phyloP scores from a whole-genome alignment of 2,888 invertebrate species.

The Rhorus exstirpatorius region DNA sequence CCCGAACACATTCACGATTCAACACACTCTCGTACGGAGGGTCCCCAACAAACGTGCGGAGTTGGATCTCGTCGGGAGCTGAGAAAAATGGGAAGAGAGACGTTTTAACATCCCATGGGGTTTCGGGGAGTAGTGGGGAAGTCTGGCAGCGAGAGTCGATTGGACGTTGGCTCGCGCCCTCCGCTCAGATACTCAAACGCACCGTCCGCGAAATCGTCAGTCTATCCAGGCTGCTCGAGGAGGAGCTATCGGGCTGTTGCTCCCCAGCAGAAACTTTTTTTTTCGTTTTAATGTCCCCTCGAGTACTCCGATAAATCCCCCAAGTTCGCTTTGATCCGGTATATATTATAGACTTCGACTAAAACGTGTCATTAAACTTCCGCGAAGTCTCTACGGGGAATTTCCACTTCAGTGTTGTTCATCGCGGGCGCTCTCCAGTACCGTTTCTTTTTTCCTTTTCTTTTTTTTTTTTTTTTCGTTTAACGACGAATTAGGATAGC shows the following conservation, averaged over 20 bases:
- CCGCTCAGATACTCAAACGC: conserved; percentile 80
- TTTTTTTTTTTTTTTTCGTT: no score
- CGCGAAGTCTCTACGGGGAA: no score
- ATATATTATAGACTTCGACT: no score
- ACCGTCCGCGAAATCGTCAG: conserved; percentile 80
- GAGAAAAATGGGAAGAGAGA: conserved; percentile 16
- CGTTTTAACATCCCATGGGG: conserved; percentile 42
- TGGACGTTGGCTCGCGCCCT: conserved; percentile 84
- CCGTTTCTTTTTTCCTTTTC: no score
- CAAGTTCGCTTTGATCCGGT: no score
- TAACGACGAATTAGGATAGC: no score
- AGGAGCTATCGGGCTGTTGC: conserved; percentile 67
- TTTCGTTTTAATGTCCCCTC: not conserved
- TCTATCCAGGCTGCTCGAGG: conserved; percentile 81
- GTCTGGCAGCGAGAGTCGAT: conserved; percentile 68
- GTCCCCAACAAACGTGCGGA: conserved; percentile 21
- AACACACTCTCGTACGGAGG: conserved; percentile 22
- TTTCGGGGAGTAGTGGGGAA: conserved; percentile 55
- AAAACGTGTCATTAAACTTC: no score
- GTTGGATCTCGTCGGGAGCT: not conserved
- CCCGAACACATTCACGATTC: conserved; percentile 17
- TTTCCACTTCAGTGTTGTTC: no score
- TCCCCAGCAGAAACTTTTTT: not conserved
- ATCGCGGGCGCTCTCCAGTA: no score
- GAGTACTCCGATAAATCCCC: not conserved